Evolutionary conservation across 2,113 vertebrate species (phyloP), one percentile per base, ranked within the genome.

Genomic region (Anhinga rufa): DNA sequence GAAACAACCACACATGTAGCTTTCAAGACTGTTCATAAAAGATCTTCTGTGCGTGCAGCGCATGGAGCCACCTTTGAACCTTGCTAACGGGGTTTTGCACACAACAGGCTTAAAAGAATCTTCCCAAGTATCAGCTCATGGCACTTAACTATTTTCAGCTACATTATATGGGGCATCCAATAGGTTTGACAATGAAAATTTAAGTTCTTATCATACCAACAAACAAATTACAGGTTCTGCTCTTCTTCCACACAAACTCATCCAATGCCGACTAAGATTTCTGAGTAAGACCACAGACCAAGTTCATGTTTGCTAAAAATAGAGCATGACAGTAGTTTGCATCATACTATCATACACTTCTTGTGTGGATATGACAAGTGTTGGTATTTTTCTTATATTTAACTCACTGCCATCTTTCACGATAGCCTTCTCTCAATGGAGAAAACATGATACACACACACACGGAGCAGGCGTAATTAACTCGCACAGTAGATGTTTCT

Each of bases 391-490:
- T 42, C 71, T 70, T 78, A 3, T 51, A 90, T 85, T 68, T 88
- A 89, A 88, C 36, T 69, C 34, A 16, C 57, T 80, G 62, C 38
- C 75, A 49, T 48, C 51, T 82, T 82, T 78, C 57, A 15, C 24
- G 79, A 60, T 2, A 91, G 46, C 20, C 36, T 60, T 62, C 76
- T 82, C 76, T 51, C 57, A 78, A 26, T 14, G 24, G 18, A 86
- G 46, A 74, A 68, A 60, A 83, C 32, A 75, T 14, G 38, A 86
- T 36, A 66, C 32, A 86, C n/a, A 88, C 28, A 34, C 15, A 34
- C 24, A 15, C 0, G 0, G 44, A 79, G 38, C 65, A 91, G 29
- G 60, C 22, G 32, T 1, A 0, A 58, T 14, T 64, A 61, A 49
- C n/a, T 88, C 9, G 20, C 54, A 49, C 54, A 81, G 38, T 1